Base-by-base conservation (phyloP, 2,888 invertebrate genomes). In the Drepanosiphum platanoidis region DNA sequence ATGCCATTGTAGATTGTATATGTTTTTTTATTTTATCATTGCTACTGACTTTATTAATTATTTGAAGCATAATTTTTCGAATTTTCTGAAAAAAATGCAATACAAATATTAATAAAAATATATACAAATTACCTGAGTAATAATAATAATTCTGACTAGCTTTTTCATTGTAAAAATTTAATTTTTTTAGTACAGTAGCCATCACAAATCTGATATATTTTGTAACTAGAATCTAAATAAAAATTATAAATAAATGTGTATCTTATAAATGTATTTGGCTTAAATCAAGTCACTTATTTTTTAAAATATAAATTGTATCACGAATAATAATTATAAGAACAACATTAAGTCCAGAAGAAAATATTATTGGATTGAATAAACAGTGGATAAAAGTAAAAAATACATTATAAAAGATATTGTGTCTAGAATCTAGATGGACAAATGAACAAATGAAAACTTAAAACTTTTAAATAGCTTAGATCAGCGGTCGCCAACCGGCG, bases 11-110 rank as follows among this genome's bases (percentile, higher is more conserved):
- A 4, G 22, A 58, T 36, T 84, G 84, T 36, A 77, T 11, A 70
- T 77, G 75, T 58, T 36, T 70, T 77, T 70, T 84, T 5, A 70
- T 58, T 58, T 84, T 77, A 22, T 84, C 84, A 27, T 36, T 77
- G 15, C 15, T 39, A 36, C 66, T 39, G 1, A 84, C 36, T 39
- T 70, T 84, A 52, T 77, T n/a, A 77, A 84, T 52, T 77, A 84
- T 77, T 77, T 84, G 77, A 58, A 77, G 68, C n/a, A 77, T 70
- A 32, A 75, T 13, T 58, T 77, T 77, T 84, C 84, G 77, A 13
- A 84, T 8, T 84, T 77, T 84, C 84, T 84, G 32, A n/a, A 18
- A 84, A 77, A 36, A 13, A 46, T 66, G 70, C 3, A 32, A 70
- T 70, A 70, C 27, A 70, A 80, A 52, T 27, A 64, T 42, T n/a